Conservation (phyloP, 1,140 invertebrate species). For the Trinorchestia longiramus region DNA sequence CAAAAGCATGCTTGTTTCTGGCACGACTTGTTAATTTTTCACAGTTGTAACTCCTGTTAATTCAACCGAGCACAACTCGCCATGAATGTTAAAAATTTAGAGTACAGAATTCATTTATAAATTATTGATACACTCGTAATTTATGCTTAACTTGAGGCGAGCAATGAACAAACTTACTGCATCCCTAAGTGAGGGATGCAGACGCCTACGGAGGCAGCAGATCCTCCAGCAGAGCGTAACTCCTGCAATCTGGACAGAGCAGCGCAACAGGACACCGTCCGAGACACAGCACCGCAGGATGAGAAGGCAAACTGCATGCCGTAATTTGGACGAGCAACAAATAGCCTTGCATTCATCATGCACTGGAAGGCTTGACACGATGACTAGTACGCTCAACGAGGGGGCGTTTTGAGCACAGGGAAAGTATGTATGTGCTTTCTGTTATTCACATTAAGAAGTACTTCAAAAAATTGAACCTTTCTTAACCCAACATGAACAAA, state of each 20-base stretch:
- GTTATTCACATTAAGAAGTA: not conserved
- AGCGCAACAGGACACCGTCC: not conserved
- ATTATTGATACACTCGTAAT: too few relatives aligned
- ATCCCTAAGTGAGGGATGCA: not conserved
- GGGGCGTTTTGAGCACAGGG: not conserved
- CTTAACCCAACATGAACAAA: not conserved
- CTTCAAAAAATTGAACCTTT: not conserved
- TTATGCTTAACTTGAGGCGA: not conserved
- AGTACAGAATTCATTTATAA: too few relatives aligned
- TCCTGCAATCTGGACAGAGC: not conserved
- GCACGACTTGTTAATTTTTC: too few relatives aligned
- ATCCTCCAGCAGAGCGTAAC: not conserved
- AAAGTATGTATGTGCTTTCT: not conserved
- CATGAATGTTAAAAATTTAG: too few relatives aligned
- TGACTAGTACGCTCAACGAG: not conserved
- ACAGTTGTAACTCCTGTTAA: too few relatives aligned
- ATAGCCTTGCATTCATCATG: constrained; percentile 1
- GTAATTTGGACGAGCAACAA: constrained; percentile 31
- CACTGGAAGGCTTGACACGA: not conserved
- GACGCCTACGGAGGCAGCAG: not conserved
- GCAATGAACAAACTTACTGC: not conserved
- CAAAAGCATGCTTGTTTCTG: too few relatives aligned
- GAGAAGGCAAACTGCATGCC: constrained; percentile 1
- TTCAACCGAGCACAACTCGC: too few relatives aligned
- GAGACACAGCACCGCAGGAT: not conserved